A percentile compares a stretch with the other conserved stretches of the same genome.
These are phyloP conservation scores for Tympanuchus pallidicinctus DNA, from an alignment of 2,113 vertebrate species.

Conservation along the genomic window DNA sequence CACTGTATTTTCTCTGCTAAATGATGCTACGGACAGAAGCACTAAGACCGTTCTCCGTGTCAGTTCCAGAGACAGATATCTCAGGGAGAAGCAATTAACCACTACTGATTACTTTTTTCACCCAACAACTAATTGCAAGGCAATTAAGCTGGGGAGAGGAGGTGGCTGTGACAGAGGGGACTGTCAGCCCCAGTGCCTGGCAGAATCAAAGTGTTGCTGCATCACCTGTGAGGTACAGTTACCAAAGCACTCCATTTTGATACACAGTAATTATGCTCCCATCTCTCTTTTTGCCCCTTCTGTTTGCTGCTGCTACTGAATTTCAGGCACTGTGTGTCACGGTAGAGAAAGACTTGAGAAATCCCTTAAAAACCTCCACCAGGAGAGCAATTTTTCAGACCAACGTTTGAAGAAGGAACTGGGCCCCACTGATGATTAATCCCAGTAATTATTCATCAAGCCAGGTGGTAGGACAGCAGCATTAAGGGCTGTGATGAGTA, in stretches of 20 bases:
- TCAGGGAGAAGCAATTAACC: constrained; percentile 40
- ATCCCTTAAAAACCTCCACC: constrained; percentile 54
- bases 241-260: constrained; percentile 39
- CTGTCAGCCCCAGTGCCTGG: neutral
- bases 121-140: constrained; percentile 8
- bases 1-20: neutral
- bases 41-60: constrained; percentile 16
- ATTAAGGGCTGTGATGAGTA: constrained; percentile 58
- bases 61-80: neutral
- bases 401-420: constrained; percentile 35
- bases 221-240: constrained; percentile 26
- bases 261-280: neutral
- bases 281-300: constrained; percentile 24
- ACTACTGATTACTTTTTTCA: neutral
- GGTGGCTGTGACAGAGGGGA: neutral
- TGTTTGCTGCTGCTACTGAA: constrained; percentile 18
- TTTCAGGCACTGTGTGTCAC: constrained; percentile 35
- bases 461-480: constrained; percentile 9
- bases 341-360: constrained; percentile 55
- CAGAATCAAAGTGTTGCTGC: neutral
- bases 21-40: constrained; percentile 8
- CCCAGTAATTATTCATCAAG: constrained; percentile 42
- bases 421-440: constrained; percentile 59
- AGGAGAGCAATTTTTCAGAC: constrained; percentile 61
- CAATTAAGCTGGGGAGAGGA: neutral